Evolutionary conservation across 2,797 vertebrate species (phyloP), one percentile per base, ranked within the genome.

Genomic region (Gastrophryne carolinensis): DNA sequence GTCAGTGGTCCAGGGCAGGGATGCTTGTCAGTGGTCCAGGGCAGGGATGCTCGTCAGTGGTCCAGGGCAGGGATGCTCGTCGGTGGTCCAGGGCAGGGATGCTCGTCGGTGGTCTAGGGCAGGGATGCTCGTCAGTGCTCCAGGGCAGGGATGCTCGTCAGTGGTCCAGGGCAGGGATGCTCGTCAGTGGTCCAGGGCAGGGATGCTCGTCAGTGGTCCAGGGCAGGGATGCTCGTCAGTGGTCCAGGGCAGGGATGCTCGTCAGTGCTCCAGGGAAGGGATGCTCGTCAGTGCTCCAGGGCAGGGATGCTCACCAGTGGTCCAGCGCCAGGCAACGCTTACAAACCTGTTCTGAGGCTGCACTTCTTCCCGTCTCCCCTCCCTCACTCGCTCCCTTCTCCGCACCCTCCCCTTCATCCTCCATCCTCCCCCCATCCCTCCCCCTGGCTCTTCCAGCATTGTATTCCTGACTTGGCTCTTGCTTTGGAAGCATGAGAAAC

Each of bases 381-480:
- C 73, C 73, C 73, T 75, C 26, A 11, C 39, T 61, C 73, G 47
- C 73, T 78, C 67, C 68, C 75, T 63, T 44, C 58, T 63, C 60
- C 21, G 39, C 60, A n/a, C 75, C 68, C 75, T 72, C 74, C 58
- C 66, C 73, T 57, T 70, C n/a, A n/a, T n/a, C n/a, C 64, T 47
- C 74, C 29, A 66, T 58, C 34, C 66, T 47, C 64, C 67, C 74
- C 58, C 58, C 74, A 71, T 64, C 49, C 74, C 74, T 63, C 60
- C 67, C 68, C 67, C 53, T 72, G 68, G 75, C 68, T 72, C 75
- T 72, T 68, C 21, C 64, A 49, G 66, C 75, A 78, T 78, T 78
- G 75, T 78, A 78, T 78, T 72, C 75, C 67, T 72, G 75, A 64
- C 68, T 78, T 64, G 75, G 60, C 74, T 71, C 49, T 44, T 63